Base-by-base conservation (phyloP, 2,797 vertebrate species). In the Amblyopsis hoosieri region DNA sequence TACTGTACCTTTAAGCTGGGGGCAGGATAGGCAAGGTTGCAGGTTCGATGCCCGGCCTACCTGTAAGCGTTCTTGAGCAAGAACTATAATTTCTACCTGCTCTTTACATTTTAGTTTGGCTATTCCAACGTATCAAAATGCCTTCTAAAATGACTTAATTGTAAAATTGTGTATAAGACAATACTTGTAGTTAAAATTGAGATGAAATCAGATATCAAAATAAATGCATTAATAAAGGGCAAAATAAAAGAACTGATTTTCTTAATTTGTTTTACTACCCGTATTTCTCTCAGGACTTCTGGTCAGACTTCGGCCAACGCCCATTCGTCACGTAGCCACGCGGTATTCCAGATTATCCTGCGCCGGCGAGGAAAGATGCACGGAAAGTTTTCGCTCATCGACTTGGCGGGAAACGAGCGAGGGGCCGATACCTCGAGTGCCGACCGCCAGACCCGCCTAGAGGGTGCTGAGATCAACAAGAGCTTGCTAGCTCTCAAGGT, bases 401-500 rank as follows among this genome's bases (percentile, higher is more conserved):
- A 99, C 85, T 90, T 99, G 89, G 97, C 97, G 55, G 97, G 97
- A 62, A 99, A 99, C 67, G 97, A 99, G 90, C 90, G 97, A 69
- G 97, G 97, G 42, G 97, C 97, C 0, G 97, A 99, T 85, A 99
- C 97, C 0, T 98, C 96, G 6, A 99, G 96, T 69, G 97, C 97
- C 0, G 97, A 99, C 80, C 93, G 97, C 2, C 97, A 98, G 92
- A 99, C 97, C 0, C 90, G 97, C 29, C 94, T 99, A 51, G 97
- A 99, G 90, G 97, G 97, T 76, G 97, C 97, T 0, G 97, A 99
- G 92, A 99, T 99, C 88, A 99, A 99, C 91, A 99, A 99, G 90
- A 99, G 97, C 84, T 93, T 99, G 87, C 91, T 99, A 90, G 97
- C 97, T 23, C 94, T 99, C 48, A 99, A 99, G 96, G 97, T 98